Conservation (phyloP, 1,140 invertebrate species). For the Leptopilina clavipes region DNA sequence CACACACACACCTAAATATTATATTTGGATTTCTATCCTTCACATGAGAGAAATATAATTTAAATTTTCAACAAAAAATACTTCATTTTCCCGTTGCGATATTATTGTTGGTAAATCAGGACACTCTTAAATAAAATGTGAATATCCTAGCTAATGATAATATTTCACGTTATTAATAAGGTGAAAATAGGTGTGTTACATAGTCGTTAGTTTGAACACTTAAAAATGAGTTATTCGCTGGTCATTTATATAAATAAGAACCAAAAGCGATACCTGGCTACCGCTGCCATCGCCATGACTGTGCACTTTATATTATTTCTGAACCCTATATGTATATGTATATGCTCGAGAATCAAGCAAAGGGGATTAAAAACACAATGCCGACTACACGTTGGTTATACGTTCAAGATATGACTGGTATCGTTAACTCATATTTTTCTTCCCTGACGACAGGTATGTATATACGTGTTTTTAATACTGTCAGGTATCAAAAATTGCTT, state of each 20-base stretch:
- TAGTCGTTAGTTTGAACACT: constrained; percentile 49
- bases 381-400: constrained; percentile 34
- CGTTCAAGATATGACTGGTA: constrained; percentile 58
- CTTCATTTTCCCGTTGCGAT: too few species aligned
- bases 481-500: constrained; percentile 55
- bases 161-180: not conserved
- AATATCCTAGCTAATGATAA: not conserved
- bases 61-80: too few species aligned
- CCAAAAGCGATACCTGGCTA: constrained; percentile 74
- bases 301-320: constrained; percentile 69
- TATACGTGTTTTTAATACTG: constrained; percentile 68
- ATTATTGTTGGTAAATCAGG: too few species aligned
- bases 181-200: constrained; percentile 49
- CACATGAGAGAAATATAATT: too few species aligned
- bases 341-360: constrained; percentile 54
- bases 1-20: too few species aligned
- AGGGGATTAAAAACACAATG: constrained; percentile 62
- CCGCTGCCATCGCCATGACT: constrained; percentile 67
- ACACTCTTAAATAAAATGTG: not conserved
- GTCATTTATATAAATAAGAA: constrained; percentile 77
- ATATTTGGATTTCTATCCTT: too few species aligned
- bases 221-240: constrained; percentile 70
- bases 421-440: constrained; percentile 71
- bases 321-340: constrained; percentile 45
- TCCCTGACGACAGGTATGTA: constrained; percentile 57